Percentiles rank a stretch among this genome's conserved stretches.
These are phyloP conservation scores for Trichomalopsis sarcophagae DNA, from an alignment of 1,140 invertebrate genomes.

Conservation along the genomic window DNA sequence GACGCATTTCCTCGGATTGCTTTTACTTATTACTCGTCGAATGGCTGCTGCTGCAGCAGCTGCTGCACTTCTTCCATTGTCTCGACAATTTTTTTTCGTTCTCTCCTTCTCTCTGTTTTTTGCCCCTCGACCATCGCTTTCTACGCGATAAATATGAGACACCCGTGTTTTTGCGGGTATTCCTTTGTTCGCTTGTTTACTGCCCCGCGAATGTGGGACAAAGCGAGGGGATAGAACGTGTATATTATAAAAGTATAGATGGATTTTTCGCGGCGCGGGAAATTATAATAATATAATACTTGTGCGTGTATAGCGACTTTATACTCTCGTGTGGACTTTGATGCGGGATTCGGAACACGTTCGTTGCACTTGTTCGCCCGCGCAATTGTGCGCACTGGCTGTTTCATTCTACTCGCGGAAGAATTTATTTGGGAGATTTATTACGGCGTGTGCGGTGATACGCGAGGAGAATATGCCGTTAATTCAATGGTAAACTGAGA, in stretches of 20 bases:
- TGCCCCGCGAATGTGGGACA: neutral
- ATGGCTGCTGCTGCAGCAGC: neutral
- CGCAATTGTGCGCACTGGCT: neutral
- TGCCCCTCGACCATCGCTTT: neutral
- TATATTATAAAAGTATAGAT: neutral
- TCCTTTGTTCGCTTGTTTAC: neutral
- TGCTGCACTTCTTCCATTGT: neutral
- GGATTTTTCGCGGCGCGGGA: neutral
- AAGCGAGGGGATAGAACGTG: neutral
- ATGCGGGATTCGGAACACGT: neutral
- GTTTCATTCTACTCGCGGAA: neutral
- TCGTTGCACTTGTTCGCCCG: neutral
- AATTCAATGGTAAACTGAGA: too few relatives aligned
- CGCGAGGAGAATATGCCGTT: too few relatives aligned
- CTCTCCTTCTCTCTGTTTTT: neutral
- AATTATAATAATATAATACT: too few relatives aligned
- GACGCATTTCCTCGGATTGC: neutral
- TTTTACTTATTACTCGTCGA: conserved; percentile 9
- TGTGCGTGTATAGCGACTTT: neutral
- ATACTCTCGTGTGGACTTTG: neutral
- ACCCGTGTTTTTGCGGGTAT: neutral
- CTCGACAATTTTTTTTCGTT: neutral
- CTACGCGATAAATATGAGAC: neutral
- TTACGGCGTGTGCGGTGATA: neutral
- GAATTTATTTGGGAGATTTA: neutral